phyloP scores from a whole-genome alignment of 2,113 vertebrate species.

The Caretta caretta region DNA sequence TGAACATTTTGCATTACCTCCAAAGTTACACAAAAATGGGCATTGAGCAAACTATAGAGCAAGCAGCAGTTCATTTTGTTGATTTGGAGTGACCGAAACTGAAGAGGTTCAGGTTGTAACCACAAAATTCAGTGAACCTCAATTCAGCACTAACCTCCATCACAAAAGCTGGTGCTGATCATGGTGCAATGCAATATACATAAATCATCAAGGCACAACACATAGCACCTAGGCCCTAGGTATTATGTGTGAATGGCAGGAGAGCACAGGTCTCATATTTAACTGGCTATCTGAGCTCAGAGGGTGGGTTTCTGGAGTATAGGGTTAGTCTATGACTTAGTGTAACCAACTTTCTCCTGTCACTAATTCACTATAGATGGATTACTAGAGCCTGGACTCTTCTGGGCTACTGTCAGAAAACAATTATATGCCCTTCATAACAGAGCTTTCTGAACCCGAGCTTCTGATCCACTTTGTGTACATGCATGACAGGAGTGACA shows the following conservation, averaged over 20 bases:
- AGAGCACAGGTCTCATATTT: background rate
- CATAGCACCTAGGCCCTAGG: background rate
- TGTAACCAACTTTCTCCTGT: background rate
- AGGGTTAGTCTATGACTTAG: background rate
- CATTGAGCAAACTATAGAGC: background rate
- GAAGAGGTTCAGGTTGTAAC: no score
- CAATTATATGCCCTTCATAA: accelerated
- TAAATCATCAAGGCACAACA: no score
- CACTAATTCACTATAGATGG: background rate
- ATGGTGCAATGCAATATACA: background rate
- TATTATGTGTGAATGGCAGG: background rate
- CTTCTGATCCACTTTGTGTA: background rate
- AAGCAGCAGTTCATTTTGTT: background rate
- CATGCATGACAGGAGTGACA: background rate
- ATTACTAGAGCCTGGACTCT: background rate
- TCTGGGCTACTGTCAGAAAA: background rate
- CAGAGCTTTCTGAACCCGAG: background rate
- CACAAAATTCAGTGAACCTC: background rate
- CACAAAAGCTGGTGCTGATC: background rate
- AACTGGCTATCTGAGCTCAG: background rate
- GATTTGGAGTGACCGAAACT: background rate
- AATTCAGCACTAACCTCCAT: background rate
- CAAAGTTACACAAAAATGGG: background rate
- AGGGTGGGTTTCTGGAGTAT: background rate
- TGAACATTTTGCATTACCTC: background rate